A percentile compares a stretch with the other conserved stretches of the same genome.
Evolutionary conservation across 2,113 vertebrate genomes (phyloP).

Genomic region (Corythornis vintsioides): DNA sequence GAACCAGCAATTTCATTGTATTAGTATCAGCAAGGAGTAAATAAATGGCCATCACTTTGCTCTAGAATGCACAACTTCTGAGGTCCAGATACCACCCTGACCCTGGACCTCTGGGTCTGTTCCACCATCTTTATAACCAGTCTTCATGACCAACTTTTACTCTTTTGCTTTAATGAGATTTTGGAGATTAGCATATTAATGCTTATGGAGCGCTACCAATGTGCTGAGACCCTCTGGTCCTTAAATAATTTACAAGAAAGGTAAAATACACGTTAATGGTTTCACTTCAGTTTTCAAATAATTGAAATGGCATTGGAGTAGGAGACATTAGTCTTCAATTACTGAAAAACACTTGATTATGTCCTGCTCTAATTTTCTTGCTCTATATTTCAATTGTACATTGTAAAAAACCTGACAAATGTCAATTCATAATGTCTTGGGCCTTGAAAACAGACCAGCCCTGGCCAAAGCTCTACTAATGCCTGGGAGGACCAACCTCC

Average conservation of each 20-base stretch:
- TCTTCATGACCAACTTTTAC: not conserved
- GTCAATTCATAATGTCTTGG: not conserved
- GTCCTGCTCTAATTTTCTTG: not conserved
- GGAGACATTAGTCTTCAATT: not conserved
- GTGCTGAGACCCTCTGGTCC: not conserved
- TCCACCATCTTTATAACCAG: not conserved
- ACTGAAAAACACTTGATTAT: not conserved
- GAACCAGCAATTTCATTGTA: not conserved
- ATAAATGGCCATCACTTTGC: rapidly evolving
- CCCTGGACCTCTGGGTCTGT: not conserved
- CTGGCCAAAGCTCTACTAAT: not conserved
- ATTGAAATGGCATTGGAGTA: not conserved
- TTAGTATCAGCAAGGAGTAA: not conserved
- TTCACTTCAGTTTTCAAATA: not conserved
- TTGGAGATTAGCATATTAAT: not conserved
- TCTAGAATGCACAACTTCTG: not conserved
- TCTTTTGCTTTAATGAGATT: not conserved
- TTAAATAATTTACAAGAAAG: not conserved
- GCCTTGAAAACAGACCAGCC: not conserved
- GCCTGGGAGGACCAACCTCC: not conserved
- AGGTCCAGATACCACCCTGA: not conserved
- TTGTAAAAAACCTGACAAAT: not conserved
- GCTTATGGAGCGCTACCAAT: not conserved
- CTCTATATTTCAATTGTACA: not conserved
- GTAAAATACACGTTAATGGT: not conserved